These are phyloP conservation scores for Peromyscus polionotus DNA, from an alignment of 2,113 vertebrate genomes.

Conservation along the genomic window DNA sequence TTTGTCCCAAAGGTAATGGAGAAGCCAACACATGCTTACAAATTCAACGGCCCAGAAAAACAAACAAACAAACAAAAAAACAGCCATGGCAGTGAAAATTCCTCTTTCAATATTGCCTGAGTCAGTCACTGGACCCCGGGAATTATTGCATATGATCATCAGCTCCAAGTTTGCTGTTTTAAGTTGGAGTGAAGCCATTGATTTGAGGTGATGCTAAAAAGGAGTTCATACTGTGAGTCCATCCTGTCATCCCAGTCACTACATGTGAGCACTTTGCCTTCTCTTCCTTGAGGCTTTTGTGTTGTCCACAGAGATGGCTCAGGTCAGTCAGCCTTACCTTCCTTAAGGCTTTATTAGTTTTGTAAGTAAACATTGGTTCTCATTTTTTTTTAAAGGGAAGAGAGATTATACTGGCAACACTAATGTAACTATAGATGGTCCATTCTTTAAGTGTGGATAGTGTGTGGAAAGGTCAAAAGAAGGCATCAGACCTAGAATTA, in stretches of 20 bases:
- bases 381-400: background rate
- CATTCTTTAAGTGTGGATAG: background rate
- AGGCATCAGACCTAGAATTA: background rate
- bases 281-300: background rate
- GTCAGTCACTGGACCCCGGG: background rate
- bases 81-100: background rate
- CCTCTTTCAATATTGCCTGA: conserved; percentile 18
- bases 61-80: background rate
- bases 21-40: background rate
- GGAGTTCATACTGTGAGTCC: background rate
- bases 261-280: background rate
- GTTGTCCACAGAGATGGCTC: background rate
- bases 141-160: conserved; percentile 24
- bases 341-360: background rate
- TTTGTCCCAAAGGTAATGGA: background rate
- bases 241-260: too few species aligned
- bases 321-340: background rate
- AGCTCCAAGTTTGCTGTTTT: background rate
- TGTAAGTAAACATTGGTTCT: background rate
- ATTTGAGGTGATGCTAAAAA: background rate
- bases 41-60: conserved; percentile 4
- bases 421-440: background rate
- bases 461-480: background rate
- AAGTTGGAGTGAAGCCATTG: background rate
- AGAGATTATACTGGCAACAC: background rate